A percentile compares a stretch with the other conserved stretches of the same genome.
Evolutionary conservation across 2,113 vertebrate species (phyloP).

Genomic region (Amia ocellicauda): DNA sequence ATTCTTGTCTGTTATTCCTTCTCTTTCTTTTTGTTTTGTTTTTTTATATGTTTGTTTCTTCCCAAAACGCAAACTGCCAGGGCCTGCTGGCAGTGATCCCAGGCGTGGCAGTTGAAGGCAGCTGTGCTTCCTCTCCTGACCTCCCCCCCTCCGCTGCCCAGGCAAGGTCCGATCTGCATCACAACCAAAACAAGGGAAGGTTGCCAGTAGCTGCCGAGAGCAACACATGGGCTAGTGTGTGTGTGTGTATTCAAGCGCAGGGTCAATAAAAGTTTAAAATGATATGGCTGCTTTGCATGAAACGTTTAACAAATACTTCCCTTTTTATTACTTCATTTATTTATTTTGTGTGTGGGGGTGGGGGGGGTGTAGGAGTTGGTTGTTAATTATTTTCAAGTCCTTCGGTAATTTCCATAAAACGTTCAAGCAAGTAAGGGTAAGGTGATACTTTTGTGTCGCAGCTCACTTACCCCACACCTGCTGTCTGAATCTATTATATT

Average conservation of each 20-base stretch:
- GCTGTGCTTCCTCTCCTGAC: not conserved
- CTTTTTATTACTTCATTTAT: too few species aligned
- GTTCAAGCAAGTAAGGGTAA: constrained; percentile 16
- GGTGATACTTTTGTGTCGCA: constrained; percentile 12
- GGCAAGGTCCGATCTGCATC: too few species aligned
- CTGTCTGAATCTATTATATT: constrained; percentile 28
- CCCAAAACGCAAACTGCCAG: constrained; percentile 18
- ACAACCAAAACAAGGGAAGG: not conserved
- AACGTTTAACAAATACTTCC: too few species aligned
- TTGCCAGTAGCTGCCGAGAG: too few species aligned
- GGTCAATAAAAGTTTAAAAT: too few species aligned
- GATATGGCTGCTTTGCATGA: too few species aligned
- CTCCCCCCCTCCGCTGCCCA: too few species aligned
- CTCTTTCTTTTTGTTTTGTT: constrained; percentile 39
- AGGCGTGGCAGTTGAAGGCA: too few species aligned
- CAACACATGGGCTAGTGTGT: too few species aligned
- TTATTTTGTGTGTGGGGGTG: too few species aligned
- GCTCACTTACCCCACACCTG: constrained; percentile 29
- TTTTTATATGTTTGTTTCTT: constrained; percentile 20
- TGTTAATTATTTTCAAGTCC: not conserved
- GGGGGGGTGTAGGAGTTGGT: not conserved
- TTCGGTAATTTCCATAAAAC: not conserved
- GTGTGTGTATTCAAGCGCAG: too few species aligned
- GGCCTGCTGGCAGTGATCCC: constrained; percentile 28
- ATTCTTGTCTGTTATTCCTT: constrained; percentile 19